These are phyloP conservation scores for Caranx ignobilis DNA, from an alignment of 2,113 vertebrate genomes.

Conservation along the genomic window DNA sequence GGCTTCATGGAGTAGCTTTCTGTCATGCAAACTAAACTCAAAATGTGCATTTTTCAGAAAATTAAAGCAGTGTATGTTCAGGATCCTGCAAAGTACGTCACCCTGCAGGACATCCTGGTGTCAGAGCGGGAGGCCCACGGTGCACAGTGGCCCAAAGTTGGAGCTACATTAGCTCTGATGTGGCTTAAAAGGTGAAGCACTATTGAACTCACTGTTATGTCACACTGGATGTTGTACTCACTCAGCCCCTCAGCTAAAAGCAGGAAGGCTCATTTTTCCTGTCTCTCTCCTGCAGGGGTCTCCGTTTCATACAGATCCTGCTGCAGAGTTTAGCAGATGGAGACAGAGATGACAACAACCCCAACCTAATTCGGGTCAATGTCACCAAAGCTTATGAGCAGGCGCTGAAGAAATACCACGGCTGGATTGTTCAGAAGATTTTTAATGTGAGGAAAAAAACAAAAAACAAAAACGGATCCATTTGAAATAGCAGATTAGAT, in stretches of 20 bases:
- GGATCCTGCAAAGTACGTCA: slow-evolving; percentile 91
- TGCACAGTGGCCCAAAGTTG: slow-evolving; percentile 91
- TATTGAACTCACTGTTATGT: background rate
- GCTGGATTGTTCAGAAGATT: slow-evolving; percentile 94
- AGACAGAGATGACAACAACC: slow-evolving; percentile 91
- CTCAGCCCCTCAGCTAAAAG: background rate
- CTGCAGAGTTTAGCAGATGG: slow-evolving; percentile 95
- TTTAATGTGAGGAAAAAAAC: slow-evolving; percentile 86
- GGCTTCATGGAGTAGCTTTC: too few species aligned
- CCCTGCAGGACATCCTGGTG: slow-evolving; percentile 92
- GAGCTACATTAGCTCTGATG: slow-evolving; percentile 93
- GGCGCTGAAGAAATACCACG: slow-evolving; percentile 93
- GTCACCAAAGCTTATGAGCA: slow-evolving; percentile 94
- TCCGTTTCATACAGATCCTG: slow-evolving; percentile 95
- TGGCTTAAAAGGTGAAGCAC: slow-evolving; percentile 94
- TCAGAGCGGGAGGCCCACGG: slow-evolving; percentile 89
- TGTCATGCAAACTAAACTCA: background rate
- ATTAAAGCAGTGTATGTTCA: slow-evolving; percentile 90
- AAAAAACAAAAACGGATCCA: background rate
- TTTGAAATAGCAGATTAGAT: background rate
- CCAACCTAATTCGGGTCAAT: slow-evolving; percentile 92
- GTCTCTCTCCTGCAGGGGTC: slow-evolving; percentile 83
- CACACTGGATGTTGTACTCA: slow-evolving; percentile 8
- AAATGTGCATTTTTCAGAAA: slow-evolving; percentile 84
- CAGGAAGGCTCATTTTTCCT: background rate